phyloP scores from a whole-genome alignment of 1,140 invertebrate species.

The Ooceraea biroi region DNA sequence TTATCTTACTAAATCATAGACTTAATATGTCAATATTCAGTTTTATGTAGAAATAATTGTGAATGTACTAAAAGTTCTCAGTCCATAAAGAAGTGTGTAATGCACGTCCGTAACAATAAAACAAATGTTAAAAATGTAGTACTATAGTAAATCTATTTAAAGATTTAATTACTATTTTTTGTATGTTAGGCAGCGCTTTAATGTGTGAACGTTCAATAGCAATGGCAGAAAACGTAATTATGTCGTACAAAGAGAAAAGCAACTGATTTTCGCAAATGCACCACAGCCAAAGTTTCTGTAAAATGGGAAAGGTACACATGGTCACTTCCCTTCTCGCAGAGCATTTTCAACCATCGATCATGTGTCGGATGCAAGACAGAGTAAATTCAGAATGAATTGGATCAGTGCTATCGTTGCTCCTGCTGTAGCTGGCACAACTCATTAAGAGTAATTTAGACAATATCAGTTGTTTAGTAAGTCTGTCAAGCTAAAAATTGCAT shows the following conservation, averaged over 20 bases:
- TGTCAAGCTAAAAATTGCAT: conserved; percentile 21
- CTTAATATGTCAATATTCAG: too few species aligned
- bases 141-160: neutral
- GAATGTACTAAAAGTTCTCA: too few species aligned
- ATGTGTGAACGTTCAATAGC: neutral
- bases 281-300: neutral
- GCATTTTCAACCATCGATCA: conserved; percentile 68
- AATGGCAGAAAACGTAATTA: neutral
- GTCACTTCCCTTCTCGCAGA: conserved; percentile 36
- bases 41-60: too few species aligned
- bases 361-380: conserved; percentile 64
- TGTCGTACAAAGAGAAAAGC: neutral
- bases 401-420: conserved; percentile 20
- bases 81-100: too few species aligned
- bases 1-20: too few species aligned
- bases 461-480: conserved; percentile 39
- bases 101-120: too few species aligned
- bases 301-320: conserved; percentile 49
- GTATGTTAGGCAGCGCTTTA: neutral
- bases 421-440: conserved; percentile 60
- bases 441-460: conserved; percentile 67
- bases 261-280: conserved; percentile 30
- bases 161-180: neutral
- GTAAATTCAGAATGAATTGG: conserved; percentile 67
- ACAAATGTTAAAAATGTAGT: too few species aligned